Base-by-base conservation (phyloP, 1,140 invertebrate genomes). In the Thaumatotibia leucotreta region DNA sequence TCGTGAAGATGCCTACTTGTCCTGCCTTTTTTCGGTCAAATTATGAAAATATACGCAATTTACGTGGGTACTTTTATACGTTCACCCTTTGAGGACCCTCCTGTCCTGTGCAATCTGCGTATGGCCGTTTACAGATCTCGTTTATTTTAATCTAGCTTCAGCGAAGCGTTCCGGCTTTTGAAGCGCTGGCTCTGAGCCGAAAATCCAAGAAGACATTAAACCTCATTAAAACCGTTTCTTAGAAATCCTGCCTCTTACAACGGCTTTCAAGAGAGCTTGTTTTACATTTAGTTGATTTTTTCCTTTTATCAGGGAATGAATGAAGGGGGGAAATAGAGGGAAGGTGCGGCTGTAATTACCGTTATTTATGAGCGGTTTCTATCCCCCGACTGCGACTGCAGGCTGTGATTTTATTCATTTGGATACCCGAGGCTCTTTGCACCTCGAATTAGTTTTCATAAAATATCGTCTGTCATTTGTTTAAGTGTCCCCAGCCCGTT, bases 351-450 rank as follows among this genome's bases (percentile, higher is more conserved):
- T 66, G 66, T 86, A 86, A 86, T 84, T 86, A 83, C 73, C 67
- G 74, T 86, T 84, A 90, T 88, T 88, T 88, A 88, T 88, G 78
- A 80, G 84, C 78, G 80, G 84, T 83, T 81, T 81, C 72, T 62
- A 76, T 73, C 75, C 77, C 76, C 70, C 73, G 62, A 68, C 69
- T 75, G 68, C 76, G 80, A 82, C 76, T 86, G 83, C 83, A 88
- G 81, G 77, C 84, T 80, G 83, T 83, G 80, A 83, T 86, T 86
- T 88, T 82, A 87, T 85, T 87, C 83, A 87, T 90, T 84, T 74
- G 64, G 72, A 76, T 71, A 73, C 76, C 75, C 68, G 66, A 63
- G 66, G 82, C 85, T 81, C 83, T 86, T 86, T 86, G 80, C 84
- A 85, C 81, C 80, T 85, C 79, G 78, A 85, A 83, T 83, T 83